Percentiles rank a stretch among this genome's conserved stretches.
Evolutionary conservation across 2,888 invertebrate species (phyloP).

Genomic region (Pachymerium ferrugineum): DNA sequence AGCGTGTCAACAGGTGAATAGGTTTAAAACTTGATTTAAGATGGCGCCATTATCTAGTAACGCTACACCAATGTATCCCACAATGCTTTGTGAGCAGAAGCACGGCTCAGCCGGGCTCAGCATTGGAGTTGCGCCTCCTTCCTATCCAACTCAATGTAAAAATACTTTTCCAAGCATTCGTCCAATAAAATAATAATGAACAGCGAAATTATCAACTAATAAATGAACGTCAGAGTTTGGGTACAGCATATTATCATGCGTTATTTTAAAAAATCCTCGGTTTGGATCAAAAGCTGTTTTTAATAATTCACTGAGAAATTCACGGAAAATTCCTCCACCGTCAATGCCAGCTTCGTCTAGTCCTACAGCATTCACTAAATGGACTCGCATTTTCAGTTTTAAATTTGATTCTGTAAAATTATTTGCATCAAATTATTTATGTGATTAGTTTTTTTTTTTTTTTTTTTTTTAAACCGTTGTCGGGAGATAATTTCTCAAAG

Average conservation of each 20-base stretch:
- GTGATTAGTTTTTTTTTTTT: background rate
- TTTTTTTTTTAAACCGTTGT: constrained; percentile 63
- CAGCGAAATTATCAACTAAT: constrained; percentile 74
- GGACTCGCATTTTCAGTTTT: constrained; percentile 76
- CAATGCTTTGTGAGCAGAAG: too few species aligned
- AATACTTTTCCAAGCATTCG: constrained; percentile 82
- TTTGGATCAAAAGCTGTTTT: constrained; percentile 96
- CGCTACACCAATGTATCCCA: too few species aligned
- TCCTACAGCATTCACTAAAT: constrained; percentile 83
- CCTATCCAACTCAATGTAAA: too few species aligned
- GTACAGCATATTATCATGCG: constrained; percentile 87
- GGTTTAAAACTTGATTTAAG: too few species aligned
- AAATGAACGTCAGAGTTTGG: constrained; percentile 90
- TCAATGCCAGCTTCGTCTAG: constrained; percentile 94
- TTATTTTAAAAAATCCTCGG: constrained; percentile 82
- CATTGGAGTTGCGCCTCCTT: too few species aligned
- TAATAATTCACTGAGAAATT: constrained; percentile 87
- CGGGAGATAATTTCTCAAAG: constrained; percentile 82
- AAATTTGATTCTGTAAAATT: constrained; percentile 69
- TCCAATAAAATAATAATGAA: constrained; percentile 92
- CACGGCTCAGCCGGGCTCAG: too few species aligned
- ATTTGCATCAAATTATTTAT: background rate
- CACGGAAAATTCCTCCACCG: constrained; percentile 93
- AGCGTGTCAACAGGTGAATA: too few species aligned
- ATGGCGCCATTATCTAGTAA: too few species aligned